phyloP scores from a whole-genome alignment of 1,140 invertebrate species.

The Sarcophaga peregrina region DNA sequence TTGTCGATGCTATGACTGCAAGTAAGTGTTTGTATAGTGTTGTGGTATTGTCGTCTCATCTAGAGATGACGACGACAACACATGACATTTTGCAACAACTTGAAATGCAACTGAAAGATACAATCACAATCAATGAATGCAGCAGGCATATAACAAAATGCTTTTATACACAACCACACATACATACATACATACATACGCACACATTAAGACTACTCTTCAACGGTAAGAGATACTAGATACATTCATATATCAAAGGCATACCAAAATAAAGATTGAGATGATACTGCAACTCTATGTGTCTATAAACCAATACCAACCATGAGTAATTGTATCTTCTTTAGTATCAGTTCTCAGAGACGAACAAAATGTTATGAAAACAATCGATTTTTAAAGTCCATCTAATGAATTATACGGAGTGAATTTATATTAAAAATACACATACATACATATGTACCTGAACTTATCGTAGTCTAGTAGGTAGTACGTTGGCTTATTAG shows the following conservation, averaged over 20 bases:
- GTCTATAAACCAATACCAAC: too few relatives aligned
- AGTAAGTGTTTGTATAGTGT: not conserved
- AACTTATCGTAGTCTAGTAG: too few relatives aligned
- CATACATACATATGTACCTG: too few relatives aligned
- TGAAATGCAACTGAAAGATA: constrained; percentile 65
- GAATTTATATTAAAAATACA: too few relatives aligned
- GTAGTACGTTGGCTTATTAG: too few relatives aligned
- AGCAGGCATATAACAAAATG: constrained; percentile 50
- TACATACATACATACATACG: not conserved
- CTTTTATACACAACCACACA: constrained; percentile 49
- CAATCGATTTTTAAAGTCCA: too few relatives aligned
- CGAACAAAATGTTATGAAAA: too few relatives aligned
- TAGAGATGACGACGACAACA: constrained; percentile 44
- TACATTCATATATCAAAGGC: not conserved
- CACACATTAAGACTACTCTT: not conserved
- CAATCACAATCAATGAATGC: constrained; percentile 63
- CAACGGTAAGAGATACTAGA: not conserved
- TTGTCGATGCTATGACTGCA: not conserved
- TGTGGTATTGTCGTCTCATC: not conserved
- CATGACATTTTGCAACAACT: constrained; percentile 59
- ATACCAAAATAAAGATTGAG: not conserved
- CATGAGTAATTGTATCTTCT: too few relatives aligned
- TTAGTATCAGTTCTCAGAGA: too few relatives aligned
- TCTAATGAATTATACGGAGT: too few relatives aligned
- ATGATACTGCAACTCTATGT: too few relatives aligned